phyloP scores from a whole-genome alignment of 2,888 invertebrate species.

The Sepioteuthis lessoniana region DNA sequence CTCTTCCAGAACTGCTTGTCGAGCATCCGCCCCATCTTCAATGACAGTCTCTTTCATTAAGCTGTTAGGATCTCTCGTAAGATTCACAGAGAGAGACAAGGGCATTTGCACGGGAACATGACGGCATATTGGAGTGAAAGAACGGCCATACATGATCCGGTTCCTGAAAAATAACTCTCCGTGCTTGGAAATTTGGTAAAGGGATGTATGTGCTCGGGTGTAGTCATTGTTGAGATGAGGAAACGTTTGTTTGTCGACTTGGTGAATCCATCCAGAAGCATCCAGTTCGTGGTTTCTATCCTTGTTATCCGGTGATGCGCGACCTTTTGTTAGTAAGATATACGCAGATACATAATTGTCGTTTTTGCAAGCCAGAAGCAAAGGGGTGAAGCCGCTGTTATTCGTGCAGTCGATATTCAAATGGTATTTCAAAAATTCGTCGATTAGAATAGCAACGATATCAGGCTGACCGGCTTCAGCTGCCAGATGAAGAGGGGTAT shows the following conservation, averaged over 20 bases:
- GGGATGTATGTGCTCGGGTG: background rate
- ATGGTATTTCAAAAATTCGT: conserved; percentile 65
- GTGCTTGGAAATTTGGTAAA: background rate
- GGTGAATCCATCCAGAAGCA: conserved; percentile 68
- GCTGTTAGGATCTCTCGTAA: conserved; percentile 56
- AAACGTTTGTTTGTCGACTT: background rate
- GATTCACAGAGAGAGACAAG: conserved; percentile 58
- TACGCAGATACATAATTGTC: conserved; percentile 71
- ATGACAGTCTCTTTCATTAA: conserved; percentile 56
- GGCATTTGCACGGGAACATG: conserved; percentile 56
- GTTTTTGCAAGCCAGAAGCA: conserved; percentile 70
- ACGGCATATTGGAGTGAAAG: conserved; percentile 60
- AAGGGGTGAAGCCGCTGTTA: conserved; percentile 69
- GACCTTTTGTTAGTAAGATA: conserved; percentile 63
- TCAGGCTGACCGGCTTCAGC: conserved; percentile 68
- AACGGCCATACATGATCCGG: conserved; percentile 64
- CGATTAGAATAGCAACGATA: conserved; percentile 62
- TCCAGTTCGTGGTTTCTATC: conserved; percentile 70
- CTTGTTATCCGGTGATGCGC: conserved; percentile 67
- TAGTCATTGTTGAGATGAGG: background rate
- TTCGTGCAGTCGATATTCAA: conserved; percentile 70
- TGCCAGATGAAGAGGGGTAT: conserved; percentile 71
- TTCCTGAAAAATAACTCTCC: conserved; percentile 62
- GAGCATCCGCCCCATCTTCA: conserved; percentile 56
- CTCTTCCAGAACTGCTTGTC: conserved; percentile 62